phyloP scores from a whole-genome alignment of 1,140 invertebrate genomes.

The Semibalanus balanoides region DNA sequence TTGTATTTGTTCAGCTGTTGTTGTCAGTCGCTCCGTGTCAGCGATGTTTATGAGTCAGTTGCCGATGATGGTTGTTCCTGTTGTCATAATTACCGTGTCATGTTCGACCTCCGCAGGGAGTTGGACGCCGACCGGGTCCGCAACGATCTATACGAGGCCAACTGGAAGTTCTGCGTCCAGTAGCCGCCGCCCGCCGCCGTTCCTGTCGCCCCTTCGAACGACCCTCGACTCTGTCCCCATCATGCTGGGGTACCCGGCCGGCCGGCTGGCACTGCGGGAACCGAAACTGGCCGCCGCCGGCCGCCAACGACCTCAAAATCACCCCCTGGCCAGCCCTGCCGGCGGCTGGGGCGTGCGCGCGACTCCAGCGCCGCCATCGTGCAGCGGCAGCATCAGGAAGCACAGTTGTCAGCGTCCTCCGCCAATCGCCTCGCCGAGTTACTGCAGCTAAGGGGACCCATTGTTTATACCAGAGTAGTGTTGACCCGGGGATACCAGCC shows the following conservation, averaged over 20 bases:
- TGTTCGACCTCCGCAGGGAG: no score
- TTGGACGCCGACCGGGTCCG: background rate
- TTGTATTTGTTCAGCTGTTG: no score
- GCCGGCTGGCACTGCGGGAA: no score
- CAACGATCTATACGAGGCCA: background rate
- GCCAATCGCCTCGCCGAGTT: background rate
- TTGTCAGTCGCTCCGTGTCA: no score
- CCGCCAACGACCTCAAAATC: background rate
- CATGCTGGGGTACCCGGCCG: no score
- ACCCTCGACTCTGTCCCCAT: no score
- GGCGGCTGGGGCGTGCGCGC: no score
- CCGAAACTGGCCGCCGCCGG: background rate
- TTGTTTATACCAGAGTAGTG: background rate
- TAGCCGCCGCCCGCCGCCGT: background rate
- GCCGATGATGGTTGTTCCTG: no score
- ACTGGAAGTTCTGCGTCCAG: background rate
- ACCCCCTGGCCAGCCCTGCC: background rate
- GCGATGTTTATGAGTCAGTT: no score
- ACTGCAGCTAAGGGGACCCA: background rate
- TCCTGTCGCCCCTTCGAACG: background rate
- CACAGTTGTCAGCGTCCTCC: background rate
- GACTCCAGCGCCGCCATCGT: background rate
- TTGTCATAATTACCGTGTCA: no score
- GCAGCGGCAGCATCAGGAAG: background rate
- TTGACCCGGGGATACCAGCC: background rate